phyloP scores from a whole-genome alignment of 1,140 invertebrate species.

The Drosophila pseudoananassae region DNA sequence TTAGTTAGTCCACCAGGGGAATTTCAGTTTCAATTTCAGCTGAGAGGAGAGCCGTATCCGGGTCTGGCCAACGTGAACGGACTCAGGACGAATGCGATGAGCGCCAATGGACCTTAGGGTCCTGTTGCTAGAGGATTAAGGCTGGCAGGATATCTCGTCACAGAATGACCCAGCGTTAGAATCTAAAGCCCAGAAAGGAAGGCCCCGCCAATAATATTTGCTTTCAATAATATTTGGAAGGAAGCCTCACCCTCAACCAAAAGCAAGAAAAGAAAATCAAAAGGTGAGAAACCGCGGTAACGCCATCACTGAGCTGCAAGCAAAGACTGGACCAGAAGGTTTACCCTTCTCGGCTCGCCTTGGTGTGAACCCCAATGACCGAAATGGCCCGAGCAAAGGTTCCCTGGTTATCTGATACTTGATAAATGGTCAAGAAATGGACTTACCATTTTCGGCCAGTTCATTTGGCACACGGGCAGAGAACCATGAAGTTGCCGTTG shows the following conservation, averaged over 20 bases:
- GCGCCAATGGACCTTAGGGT: constrained; percentile 8
- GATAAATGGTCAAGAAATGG: constrained; percentile 46
- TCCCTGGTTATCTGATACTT: constrained; percentile 31
- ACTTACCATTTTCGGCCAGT: not conserved
- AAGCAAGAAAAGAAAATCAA: not conserved
- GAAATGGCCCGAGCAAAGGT: constrained; percentile 30
- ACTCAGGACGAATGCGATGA: not conserved
- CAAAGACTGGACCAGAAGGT: constrained; percentile 31
- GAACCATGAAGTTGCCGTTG: constrained; percentile 34
- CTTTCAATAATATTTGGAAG: no score
- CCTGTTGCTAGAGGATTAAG: constrained; percentile 84
- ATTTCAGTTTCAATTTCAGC: constrained; percentile 62
- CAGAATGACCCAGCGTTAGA: no score
- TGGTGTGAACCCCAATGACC: constrained; percentile 15
- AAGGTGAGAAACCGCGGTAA: constrained; percentile 6
- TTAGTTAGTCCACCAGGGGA: not conserved
- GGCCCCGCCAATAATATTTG: no score
- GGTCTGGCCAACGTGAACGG: constrained; percentile 19
- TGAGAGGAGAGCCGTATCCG: constrained; percentile 37
- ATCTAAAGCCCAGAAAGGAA: no score
- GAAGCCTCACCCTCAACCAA: no score
- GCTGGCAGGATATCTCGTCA: no score
- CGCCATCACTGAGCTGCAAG: constrained; percentile 49
- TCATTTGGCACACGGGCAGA: constrained; percentile 27
- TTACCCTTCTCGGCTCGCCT: not conserved